Conservation (phyloP, 2,113 vertebrate species). For the Tiliqua scincoides region DNA sequence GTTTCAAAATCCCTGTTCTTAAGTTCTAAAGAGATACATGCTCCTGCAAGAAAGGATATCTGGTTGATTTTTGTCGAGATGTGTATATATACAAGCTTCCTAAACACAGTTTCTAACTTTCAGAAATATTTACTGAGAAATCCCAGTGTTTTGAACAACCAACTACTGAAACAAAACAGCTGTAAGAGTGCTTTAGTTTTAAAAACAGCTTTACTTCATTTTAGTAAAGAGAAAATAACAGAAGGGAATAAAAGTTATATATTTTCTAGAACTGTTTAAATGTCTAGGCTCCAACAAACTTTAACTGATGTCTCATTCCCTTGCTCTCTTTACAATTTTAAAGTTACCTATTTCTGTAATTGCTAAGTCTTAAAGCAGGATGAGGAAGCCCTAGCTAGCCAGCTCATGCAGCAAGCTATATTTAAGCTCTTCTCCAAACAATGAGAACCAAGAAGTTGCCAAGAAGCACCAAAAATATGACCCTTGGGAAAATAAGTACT, state of each 20-base stretch:
- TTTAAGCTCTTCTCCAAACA: slow-evolving; percentile 17
- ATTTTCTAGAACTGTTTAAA: slow-evolving; percentile 37
- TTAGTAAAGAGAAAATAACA: neutral
- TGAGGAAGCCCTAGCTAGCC: neutral
- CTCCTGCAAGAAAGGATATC: too few species aligned
- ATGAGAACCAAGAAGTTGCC: neutral
- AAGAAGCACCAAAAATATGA: neutral
- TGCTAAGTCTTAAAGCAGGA: slow-evolving; percentile 17
- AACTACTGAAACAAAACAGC: neutral
- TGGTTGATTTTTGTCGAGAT: too few species aligned
- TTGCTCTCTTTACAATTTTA: slow-evolving; percentile 51
- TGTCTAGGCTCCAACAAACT: slow-evolving; percentile 29
- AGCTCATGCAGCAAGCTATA: slow-evolving; percentile 13
- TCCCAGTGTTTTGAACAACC: neutral
- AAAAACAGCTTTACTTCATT: neutral
- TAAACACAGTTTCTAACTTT: neutral
- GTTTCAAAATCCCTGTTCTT: too few species aligned
- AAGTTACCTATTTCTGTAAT: slow-evolving; percentile 53
- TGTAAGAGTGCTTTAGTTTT: neutral
- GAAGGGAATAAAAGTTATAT: slow-evolving; percentile 1
- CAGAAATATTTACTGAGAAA: slow-evolving; percentile 4
- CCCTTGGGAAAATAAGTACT: too few species aligned
- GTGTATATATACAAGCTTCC: neutral
- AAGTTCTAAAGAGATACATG: neutral
- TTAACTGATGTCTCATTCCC: slow-evolving; percentile 45